These are phyloP conservation scores for Pseudotriccus pelzelni DNA, from an alignment of 2,797 vertebrate genomes.

Conservation along the genomic window DNA sequence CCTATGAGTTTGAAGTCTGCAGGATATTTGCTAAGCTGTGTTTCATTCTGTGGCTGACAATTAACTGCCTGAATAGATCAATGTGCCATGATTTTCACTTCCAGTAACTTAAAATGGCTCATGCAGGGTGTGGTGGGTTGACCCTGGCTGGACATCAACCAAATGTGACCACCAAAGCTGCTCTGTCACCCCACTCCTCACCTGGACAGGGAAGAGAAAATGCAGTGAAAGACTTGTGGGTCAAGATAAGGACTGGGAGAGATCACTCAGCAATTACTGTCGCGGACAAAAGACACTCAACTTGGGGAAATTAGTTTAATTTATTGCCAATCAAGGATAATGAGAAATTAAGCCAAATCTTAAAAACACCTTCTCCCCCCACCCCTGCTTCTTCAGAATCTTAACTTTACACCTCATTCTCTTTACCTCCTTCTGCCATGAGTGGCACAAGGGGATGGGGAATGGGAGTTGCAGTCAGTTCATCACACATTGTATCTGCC, in stretches of 20 bases:
- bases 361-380: not conserved
- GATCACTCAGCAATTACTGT: not conserved
- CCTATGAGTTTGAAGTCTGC: not conserved
- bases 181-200: not conserved
- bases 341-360: not conserved
- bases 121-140: not conserved
- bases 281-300: not conserved
- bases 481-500: not conserved
- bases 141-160: not conserved
- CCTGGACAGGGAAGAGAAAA: not conserved
- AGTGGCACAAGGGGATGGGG: not conserved
- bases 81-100: not conserved
- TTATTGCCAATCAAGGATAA: not conserved
- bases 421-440: not conserved
- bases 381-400: not conserved
- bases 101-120: not conserved
- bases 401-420: not conserved
- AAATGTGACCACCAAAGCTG: not conserved
- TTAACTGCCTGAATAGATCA: not conserved
- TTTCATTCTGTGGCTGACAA: not conserved
- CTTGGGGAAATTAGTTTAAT: not conserved
- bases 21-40: not conserved
- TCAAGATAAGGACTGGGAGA: not conserved
- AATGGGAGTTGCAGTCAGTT: not conserved
- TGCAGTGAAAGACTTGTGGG: fast-evolving